phyloP scores from a whole-genome alignment of 2,888 invertebrate species.

The Caenorhabditis becei region DNA sequence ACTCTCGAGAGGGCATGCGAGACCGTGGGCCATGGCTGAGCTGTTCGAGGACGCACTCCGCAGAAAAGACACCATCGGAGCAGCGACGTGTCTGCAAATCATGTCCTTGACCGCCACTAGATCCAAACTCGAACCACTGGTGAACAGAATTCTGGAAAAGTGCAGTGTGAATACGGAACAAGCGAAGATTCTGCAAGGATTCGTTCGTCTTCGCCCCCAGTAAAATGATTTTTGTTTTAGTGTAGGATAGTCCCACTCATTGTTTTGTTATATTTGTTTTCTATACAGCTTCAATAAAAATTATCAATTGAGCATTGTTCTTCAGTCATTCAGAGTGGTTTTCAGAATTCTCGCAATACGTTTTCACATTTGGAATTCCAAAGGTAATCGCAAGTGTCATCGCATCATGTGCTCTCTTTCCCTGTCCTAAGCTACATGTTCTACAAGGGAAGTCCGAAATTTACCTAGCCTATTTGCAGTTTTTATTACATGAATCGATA shows the following conservation, averaged over 20 bases:
- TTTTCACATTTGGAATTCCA: too few species aligned
- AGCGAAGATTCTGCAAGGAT: constrained; percentile 61
- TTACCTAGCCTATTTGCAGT: too few species aligned
- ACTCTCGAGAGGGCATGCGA: constrained; percentile 36
- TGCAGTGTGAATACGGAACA: constrained; percentile 67
- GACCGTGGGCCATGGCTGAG: constrained; percentile 58
- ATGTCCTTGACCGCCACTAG: constrained; percentile 61
- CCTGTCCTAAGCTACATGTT: too few species aligned
- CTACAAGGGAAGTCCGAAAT: too few species aligned
- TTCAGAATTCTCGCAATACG: too few species aligned
- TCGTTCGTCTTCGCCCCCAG: constrained; percentile 70
- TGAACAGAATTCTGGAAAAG: constrained; percentile 64
- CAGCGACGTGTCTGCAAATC: constrained; percentile 68
- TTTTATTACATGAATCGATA: too few species aligned
- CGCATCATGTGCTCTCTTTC: too few species aligned
- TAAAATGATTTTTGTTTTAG: constrained; percentile 33
- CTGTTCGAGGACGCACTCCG: constrained; percentile 68
- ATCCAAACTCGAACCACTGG: constrained; percentile 65
- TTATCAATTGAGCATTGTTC: too few species aligned
- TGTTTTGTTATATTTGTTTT: constrained; percentile 11
- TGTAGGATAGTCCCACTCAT: constrained; percentile 36
- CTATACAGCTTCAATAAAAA: not conserved
- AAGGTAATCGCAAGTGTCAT: too few species aligned
- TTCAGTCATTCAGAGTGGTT: too few species aligned
- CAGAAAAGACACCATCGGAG: constrained; percentile 56